Base-by-base conservation (phyloP, 1,140 invertebrate genomes). In the Drosophila orosa region DNA sequence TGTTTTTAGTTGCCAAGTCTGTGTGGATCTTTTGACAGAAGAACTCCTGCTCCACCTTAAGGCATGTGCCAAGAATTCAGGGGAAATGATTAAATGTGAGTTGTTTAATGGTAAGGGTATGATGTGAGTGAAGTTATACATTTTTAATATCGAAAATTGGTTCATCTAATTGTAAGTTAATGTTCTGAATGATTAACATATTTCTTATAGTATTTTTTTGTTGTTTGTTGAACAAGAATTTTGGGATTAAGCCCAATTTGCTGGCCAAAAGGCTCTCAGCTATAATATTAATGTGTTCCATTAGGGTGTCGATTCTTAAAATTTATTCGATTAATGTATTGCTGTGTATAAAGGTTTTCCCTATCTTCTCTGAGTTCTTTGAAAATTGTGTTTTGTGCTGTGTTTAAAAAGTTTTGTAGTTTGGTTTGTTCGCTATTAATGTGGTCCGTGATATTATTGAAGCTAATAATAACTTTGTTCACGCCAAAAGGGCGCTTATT, bases 241-340 rank as follows among this genome's bases (percentile, higher is more conserved):
- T 55, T 54, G 22, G 50, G 39, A 37, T 39, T 56, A 56, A 56
- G 24, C 35, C 54, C 15, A 40, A 27, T 44, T 58, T 58, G 40
- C 40, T 44, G 56, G 56, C 54, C 25, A 66, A 12, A 31, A 66
- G 54, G 33, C 61, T 56, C 15, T 56, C 61, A n/a, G 54, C 62
- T 48, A 57, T 57, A 48, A 40, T 66, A 10, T 50, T 57, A 33
- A 47, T 66, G 33, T 56, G 37, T 12, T 39, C n/a, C 13, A 15
- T 55, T 22, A 22, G 12, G 3, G 35, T 59, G 3, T 48, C 29
- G 5, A 61, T n/a, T 61, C 13, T 48, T 15, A 5, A 33, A 48
- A 17, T 59, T 33, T 35, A 47, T 47, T 33, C 25, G 33, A 6
- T 56, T 56, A 27, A 57, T 44, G 10, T 57, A 57, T 57, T 57